Evolutionary conservation across 2,888 invertebrate genomes (phyloP), one percentile per base, ranked within the genome.

Genomic region (Tricholauxania praeusta): DNA sequence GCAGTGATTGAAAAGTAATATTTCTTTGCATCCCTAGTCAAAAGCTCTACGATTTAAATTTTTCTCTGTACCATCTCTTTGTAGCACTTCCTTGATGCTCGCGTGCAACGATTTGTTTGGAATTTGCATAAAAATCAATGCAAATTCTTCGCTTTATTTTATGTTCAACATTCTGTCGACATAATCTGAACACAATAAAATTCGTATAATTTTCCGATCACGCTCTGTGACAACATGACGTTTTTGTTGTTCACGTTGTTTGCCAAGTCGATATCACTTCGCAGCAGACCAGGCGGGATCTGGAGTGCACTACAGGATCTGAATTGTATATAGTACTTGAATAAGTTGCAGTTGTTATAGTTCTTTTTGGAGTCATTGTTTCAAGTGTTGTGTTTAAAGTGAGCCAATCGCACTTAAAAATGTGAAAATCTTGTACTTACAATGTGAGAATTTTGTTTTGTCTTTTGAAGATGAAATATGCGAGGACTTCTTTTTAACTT

Each of bases 31-130:
- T 39, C 39, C 39, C 39, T 39, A 6, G 39, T 39, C 10, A 10
- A 10, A 39, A 4, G 10, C 2, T 10, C 39, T 39, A 0, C 6
- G 10, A 39, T 5, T 39, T 39, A 8, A 10, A 3, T 39, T 39
- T 39, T 39, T 10, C 39, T 10, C 39, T 39, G 39, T 39, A 39
- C 39, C 10, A 39, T 39, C 51, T 51, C 12, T 51, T 39, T 39
- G 39, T 4, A 39, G 10, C 64, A 51, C 49, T 64, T 64, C 64
- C 51, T 70, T 62, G 69, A 17, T 70, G 62, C 70, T 48, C 66
- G 68, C 68, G 70, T 70, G 70, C 70, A 63, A n/a, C 70, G 70
- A 70, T 70, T 70, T 70, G 70, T 70, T 70, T 62, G 70, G 70
- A 62, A 70, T 70, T 52, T 70, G 70, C 70, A 70, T 70, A 70